These are phyloP conservation scores for Eueides isabella DNA, from an alignment of 1,140 invertebrate species.

Conservation along the genomic window DNA sequence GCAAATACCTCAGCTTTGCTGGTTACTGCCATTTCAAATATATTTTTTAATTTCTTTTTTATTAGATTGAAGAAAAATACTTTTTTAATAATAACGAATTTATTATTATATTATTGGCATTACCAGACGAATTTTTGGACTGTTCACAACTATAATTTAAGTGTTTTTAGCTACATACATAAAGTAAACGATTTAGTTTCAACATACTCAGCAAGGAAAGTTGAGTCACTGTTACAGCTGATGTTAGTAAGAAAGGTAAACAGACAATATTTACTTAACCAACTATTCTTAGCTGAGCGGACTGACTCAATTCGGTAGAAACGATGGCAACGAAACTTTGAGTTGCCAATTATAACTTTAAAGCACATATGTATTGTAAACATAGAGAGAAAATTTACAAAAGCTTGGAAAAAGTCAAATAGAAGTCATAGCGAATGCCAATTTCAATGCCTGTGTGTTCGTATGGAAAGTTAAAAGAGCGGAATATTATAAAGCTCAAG, in stretches of 20 bases:
- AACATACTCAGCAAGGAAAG: background rate
- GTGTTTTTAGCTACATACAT: background rate
- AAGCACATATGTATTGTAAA: conserved; percentile 33
- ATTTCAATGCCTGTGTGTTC: conserved; percentile 28
- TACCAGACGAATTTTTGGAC: too few relatives aligned
- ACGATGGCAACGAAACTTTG: conserved; percentile 11
- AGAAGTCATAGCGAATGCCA: conserved; percentile 24
- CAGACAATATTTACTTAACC: conserved; percentile 29
- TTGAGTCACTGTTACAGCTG: background rate
- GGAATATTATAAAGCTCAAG: conserved; percentile 17
- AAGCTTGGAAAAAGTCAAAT: conserved; percentile 30
- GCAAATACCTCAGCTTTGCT: too few relatives aligned
- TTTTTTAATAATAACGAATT: too few relatives aligned
- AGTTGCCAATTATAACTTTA: conserved; percentile 35
- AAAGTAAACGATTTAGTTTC: background rate
- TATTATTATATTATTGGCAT: too few relatives aligned
- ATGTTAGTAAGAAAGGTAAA: conserved; percentile 3
- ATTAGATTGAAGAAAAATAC: too few relatives aligned
- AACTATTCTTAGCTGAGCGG: conserved; percentile 25
- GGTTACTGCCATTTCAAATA: too few relatives aligned
- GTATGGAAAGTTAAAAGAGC: conserved; percentile 24
- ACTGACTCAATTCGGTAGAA: conserved; percentile 1
- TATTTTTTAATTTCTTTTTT: too few relatives aligned
- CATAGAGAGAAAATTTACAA: conserved; percentile 28
- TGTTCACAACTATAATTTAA: background rate